These are phyloP conservation scores for Ryuthela nishihirai DNA, from an alignment of 2,888 invertebrate genomes.

Conservation along the genomic window DNA sequence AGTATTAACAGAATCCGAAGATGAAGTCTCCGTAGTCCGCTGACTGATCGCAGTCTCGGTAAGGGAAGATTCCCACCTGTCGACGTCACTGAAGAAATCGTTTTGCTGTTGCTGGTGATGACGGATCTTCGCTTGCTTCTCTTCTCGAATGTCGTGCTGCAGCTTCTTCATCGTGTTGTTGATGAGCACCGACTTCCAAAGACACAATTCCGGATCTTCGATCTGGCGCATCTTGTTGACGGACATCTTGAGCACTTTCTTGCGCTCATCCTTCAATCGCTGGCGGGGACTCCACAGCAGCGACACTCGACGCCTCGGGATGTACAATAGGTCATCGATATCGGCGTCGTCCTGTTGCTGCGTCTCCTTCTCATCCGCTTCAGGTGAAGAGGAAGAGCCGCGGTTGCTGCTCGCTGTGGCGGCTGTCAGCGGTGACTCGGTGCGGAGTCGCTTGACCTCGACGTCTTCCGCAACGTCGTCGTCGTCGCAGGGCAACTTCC, in stretches of 20 bases:
- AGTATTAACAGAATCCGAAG: no score
- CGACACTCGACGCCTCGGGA: slow-evolving; percentile 19
- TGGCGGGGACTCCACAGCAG: slow-evolving; percentile 63
- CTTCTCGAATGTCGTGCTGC: slow-evolving; percentile 19
- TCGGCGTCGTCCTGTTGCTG: no score
- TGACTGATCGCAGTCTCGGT: background rate
- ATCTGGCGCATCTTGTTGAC: slow-evolving; percentile 82
- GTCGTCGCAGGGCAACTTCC: no score
- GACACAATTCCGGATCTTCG: slow-evolving; percentile 82
- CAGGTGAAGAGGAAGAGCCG: no score
- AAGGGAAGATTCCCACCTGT: slow-evolving; percentile 2
- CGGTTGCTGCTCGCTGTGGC: no score
- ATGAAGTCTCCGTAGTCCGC: no score
- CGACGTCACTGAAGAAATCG: slow-evolving; percentile 18
- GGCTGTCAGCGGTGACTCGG: no score
- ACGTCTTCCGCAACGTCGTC: no score
- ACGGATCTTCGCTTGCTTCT: slow-evolving; percentile 20
- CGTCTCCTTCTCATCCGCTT: no score
- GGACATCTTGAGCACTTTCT: slow-evolving; percentile 82
- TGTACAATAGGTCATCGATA: slow-evolving; percentile 22
- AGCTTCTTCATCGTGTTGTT: slow-evolving; percentile 80
- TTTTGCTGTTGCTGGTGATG: slow-evolving; percentile 19
- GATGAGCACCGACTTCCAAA: slow-evolving; percentile 82
- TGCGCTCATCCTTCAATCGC: slow-evolving; percentile 81
- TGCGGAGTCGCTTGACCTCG: no score